Evolutionary conservation across 2,888 invertebrate species (phyloP), one percentile per base, ranked within the genome.

Genomic region (Stenodema calcarata): DNA sequence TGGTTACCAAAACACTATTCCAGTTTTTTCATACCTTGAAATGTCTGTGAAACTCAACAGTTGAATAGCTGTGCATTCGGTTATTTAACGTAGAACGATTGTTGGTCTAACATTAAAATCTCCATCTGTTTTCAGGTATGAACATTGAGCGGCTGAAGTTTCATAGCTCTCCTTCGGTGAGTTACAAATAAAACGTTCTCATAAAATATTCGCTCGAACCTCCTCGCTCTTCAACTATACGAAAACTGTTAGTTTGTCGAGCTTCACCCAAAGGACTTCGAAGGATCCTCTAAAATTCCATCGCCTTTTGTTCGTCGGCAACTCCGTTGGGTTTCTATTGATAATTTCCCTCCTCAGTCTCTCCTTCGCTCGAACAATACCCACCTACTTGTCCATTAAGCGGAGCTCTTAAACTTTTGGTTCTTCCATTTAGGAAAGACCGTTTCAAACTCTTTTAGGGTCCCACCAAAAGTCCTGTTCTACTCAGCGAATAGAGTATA

Each of bases 371-470:
- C 78, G 50, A 80, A 80, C 80, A 80, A 80, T 62, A 23, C 23
- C 62, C 62, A 62, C 62, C 62, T 80, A 80, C 80, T 80, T 80
- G 80, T 80, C 80, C 80, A 54, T 80, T 80, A 80, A 80, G 47
- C 44, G 79, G 47, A 44, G n/a, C n/a, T n/a, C n/a, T n/a, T n/a
- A n/a, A n/a, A n/a, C n/a, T n/a, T n/a, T n/a, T n/a, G n/a, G n/a
- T n/a, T n/a, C n/a, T n/a, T n/a, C n/a, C n/a, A n/a, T n/a, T n/a
- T n/a, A n/a, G n/a, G n/a, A n/a, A n/a, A n/a, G n/a, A n/a, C n/a
- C n/a, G n/a, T n/a, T n/a, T n/a, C n/a, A n/a, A n/a, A n/a, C n/a
- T n/a, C n/a, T n/a, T n/a, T n/a, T n/a, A n/a, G n/a, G n/a, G n/a
- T n/a, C n/a, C n/a, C n/a, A n/a, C n/a, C n/a, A n/a, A n/a, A n/a